Evolutionary conservation across 1,140 invertebrate genomes (phyloP).

Genomic region (Cylas formicarius): DNA sequence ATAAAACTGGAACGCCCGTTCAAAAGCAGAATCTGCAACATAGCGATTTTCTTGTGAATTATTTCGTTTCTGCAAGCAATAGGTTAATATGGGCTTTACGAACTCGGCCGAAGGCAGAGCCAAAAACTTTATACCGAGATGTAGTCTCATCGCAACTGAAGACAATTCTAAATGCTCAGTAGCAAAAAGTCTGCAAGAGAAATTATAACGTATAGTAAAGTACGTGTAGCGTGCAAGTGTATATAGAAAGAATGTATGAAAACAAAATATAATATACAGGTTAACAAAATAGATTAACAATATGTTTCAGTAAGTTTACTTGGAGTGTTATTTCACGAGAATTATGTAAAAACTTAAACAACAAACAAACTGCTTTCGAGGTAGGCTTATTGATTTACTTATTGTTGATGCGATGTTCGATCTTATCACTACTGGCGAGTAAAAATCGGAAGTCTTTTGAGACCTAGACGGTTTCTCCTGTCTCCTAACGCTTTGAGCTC

Average conservation of each 20-base stretch:
- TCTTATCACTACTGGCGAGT: conserved; percentile 9
- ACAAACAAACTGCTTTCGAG: conserved; percentile 4
- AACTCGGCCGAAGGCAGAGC: too few relatives aligned
- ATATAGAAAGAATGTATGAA: conserved; percentile 28
- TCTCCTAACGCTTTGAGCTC: too few relatives aligned
- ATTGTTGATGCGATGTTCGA: conserved; percentile 1
- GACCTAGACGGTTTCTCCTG: too few relatives aligned
- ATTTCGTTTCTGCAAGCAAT: too few relatives aligned
- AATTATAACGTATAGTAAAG: conserved; percentile 31
- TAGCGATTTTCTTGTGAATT: too few relatives aligned
- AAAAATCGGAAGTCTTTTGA: too few relatives aligned
- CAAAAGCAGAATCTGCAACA: too few relatives aligned
- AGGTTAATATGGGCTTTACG: too few relatives aligned
- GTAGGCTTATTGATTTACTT: background rate
- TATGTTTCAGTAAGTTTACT: conserved; percentile 1
- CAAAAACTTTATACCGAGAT: too few relatives aligned
- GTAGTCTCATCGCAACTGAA: conserved; percentile 30
- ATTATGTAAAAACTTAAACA: background rate
- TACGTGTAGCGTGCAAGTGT: conserved; percentile 33
- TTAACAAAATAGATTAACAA: conserved; percentile 11
- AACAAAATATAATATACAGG: conserved; percentile 22
- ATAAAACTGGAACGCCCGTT: too few relatives aligned
- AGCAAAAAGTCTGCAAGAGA: conserved; percentile 30
- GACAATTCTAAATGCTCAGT: conserved; percentile 41
- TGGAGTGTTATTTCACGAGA: background rate